Conservation (phyloP, 2,113 vertebrate species). For the Scophthalmus maximus region DNA sequence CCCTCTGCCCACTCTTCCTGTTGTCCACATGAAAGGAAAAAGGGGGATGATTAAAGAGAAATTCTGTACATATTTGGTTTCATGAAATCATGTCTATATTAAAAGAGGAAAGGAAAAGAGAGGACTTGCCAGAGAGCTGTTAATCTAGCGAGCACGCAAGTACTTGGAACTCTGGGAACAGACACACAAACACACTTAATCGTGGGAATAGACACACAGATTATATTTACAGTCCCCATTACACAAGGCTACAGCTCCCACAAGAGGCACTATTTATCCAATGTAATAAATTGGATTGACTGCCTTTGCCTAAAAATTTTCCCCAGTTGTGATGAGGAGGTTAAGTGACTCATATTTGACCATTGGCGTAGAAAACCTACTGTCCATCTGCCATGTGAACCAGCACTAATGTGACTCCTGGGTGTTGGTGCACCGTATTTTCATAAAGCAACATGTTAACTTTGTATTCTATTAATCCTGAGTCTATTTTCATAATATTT, state of each 20-base stretch:
- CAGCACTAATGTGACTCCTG: conserved; percentile 33
- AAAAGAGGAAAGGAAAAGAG: conserved; percentile 22
- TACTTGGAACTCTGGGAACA: conserved; percentile 54
- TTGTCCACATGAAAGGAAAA: conserved; percentile 60
- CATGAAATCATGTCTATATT: conserved; percentile 43
- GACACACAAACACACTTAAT: conserved; percentile 21
- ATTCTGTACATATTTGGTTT: conserved; percentile 32
- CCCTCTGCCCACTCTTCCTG: conserved; percentile 62
- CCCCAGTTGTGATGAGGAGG: conserved; percentile 49
- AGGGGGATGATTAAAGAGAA: conserved; percentile 48
- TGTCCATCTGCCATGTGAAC: conserved; percentile 35
- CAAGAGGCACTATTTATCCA: conserved; percentile 50
- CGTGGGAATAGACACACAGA: conserved; percentile 54
- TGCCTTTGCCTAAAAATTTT: conserved; percentile 65
- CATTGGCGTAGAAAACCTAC: conserved; percentile 42
- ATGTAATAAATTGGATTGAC: conserved; percentile 67
- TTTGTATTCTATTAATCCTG: not conserved
- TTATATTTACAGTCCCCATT: conserved; percentile 51
- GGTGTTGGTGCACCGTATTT: conserved; percentile 24
- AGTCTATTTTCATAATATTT: conserved; percentile 45
- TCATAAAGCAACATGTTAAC: conserved; percentile 7
- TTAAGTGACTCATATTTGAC: conserved; percentile 68
- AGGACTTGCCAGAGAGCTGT: conserved; percentile 56
- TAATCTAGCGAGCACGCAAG: conserved; percentile 42
- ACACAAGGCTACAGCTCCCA: conserved; percentile 48